phyloP scores from a whole-genome alignment of 2,888 invertebrate species.

The Drosophila meridiana region DNA sequence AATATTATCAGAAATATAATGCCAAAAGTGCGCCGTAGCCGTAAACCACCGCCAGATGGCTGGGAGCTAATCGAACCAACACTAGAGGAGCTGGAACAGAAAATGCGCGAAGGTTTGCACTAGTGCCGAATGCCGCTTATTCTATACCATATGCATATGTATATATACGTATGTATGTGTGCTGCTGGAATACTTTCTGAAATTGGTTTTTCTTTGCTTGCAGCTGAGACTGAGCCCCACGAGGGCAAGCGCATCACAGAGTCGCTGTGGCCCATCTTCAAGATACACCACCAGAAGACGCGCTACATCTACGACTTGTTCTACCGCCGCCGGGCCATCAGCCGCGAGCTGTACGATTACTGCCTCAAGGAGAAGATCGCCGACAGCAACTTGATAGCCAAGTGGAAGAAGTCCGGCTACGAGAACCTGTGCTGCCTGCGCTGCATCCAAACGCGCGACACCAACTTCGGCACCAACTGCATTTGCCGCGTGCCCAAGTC shows the following conservation, averaged over 20 bases:
- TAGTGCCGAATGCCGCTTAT: not conserved
- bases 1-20: conserved; percentile 85
- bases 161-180: not conserved
- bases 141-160: not conserved
- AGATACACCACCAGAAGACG: conserved; percentile 99
- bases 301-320: conserved; percentile 98
- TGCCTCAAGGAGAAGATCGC: conserved; percentile 98
- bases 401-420: conserved; percentile 99
- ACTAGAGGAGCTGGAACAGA: conserved; percentile 98
- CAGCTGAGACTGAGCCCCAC: conserved; percentile 99
- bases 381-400: conserved; percentile 98
- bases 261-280: conserved; percentile 99
- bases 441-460: conserved; percentile 99
- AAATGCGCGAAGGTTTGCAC: conserved; percentile 94
- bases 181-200: not conserved
- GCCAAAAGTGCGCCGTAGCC: conserved; percentile 96
- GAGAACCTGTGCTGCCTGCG: conserved; percentile 98
- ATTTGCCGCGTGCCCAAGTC: conserved; percentile 99
- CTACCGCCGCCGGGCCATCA: conserved; percentile 98
- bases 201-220: not conserved
- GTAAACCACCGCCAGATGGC: conserved; percentile 98
- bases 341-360: conserved; percentile 97
- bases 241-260: conserved; percentile 99
- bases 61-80: conserved; percentile 99
- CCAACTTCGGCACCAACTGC: conserved; percentile 99